Conservation (phyloP, 2,797 vertebrate species). For the Cuculus canorus region DNA sequence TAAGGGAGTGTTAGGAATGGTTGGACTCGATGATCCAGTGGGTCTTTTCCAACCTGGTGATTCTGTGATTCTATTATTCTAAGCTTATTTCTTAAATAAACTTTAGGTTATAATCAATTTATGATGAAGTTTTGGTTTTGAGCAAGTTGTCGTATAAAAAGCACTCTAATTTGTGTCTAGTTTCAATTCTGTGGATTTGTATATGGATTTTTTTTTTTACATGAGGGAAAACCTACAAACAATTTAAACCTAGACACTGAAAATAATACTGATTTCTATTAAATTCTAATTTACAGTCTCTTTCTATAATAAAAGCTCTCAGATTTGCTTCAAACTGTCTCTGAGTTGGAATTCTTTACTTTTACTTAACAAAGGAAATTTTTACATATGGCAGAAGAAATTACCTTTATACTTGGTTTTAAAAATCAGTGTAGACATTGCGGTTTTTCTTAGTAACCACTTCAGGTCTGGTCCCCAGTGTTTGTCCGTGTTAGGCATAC, state of each 20-base stretch:
- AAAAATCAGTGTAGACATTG: background rate
- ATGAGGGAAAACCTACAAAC: background rate
- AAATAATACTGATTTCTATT: background rate
- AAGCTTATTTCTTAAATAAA: background rate
- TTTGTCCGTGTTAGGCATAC: background rate
- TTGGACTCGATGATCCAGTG: too few species aligned
- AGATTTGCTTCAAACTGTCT: background rate
- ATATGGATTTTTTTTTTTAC: background rate
- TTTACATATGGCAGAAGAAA: background rate
- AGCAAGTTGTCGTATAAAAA: background rate
- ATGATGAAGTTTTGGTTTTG: background rate
- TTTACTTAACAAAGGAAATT: background rate
- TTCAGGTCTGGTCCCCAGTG: background rate
- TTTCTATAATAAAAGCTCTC: constrained; percentile 43
- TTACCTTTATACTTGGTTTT: background rate
- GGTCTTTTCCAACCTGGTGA: too few species aligned
- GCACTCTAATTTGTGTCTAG: background rate
- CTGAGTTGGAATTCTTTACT: constrained; percentile 5
- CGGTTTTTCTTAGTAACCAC: background rate
- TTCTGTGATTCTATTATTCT: too few species aligned
- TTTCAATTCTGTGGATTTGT: background rate
- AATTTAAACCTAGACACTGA: background rate
- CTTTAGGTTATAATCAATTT: background rate
- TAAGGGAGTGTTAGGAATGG: too few species aligned
- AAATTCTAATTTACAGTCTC: background rate